phyloP scores from a whole-genome alignment of 2,113 vertebrate species.

The Zosterops pallidus region DNA sequence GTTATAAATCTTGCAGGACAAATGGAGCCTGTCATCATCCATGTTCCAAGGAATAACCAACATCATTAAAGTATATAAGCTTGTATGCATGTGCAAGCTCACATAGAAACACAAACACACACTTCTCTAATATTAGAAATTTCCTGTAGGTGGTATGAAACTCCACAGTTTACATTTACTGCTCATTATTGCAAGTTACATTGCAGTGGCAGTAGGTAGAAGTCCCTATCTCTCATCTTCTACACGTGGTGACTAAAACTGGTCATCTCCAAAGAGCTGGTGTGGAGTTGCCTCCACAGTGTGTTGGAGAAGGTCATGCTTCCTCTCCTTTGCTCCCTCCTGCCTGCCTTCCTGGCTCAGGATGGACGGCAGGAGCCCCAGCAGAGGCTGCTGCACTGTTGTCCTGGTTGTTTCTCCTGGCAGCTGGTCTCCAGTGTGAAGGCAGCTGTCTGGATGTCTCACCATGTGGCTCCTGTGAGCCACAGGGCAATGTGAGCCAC shows the following conservation, averaged over 20 bases:
- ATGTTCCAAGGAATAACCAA: neutral
- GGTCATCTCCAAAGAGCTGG: neutral
- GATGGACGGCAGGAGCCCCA: neutral
- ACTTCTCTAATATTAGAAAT: neutral
- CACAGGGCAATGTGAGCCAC: neutral
- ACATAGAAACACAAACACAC: neutral
- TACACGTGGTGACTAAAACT: fast-evolving
- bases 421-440: neutral
- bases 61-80: neutral
- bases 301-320: neutral
- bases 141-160: conserved; percentile 3
- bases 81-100: fast-evolving
- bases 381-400: neutral
- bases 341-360: neutral
- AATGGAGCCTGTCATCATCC: neutral
- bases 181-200: neutral
- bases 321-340: neutral
- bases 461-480: neutral
- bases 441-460: neutral
- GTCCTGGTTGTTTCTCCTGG: neutral
- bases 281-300: fast-evolving
- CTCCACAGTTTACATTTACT: neutral
- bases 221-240: neutral
- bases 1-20: neutral
- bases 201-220: neutral